A percentile compares a stretch with the other conserved stretches of the same genome.
These are phyloP conservation scores for Grallaria varia DNA, from an alignment of 2,113 vertebrate species.

Conservation along the genomic window DNA sequence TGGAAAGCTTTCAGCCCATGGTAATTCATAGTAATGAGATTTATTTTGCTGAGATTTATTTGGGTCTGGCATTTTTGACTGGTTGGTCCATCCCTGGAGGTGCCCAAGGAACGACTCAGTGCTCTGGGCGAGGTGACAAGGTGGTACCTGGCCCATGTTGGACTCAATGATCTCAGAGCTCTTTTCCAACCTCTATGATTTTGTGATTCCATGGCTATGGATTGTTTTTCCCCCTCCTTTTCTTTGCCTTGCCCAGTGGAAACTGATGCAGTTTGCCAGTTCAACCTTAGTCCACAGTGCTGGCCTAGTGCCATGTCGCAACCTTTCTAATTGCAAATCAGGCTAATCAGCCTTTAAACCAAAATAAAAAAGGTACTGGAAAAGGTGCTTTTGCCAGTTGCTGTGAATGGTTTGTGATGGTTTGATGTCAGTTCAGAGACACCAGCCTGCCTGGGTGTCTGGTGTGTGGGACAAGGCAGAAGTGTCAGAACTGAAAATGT, in stretches of 20 bases:
- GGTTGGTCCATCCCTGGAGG: background rate
- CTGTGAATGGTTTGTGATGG: background rate
- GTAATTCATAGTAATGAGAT: too few relatives aligned
- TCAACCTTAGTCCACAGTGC: background rate
- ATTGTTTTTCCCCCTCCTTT: background rate
- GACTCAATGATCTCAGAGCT: background rate
- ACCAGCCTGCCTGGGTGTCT: background rate
- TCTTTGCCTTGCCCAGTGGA: background rate
- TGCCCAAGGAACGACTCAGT: background rate
- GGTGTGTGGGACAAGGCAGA: background rate
- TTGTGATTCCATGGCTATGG: background rate
- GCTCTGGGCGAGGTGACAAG: background rate
- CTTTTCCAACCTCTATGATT: background rate
- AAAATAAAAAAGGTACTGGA: background rate
- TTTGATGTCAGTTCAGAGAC: background rate
- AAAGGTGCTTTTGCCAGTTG: background rate
- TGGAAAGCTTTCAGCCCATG: background rate
- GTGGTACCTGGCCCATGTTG: background rate
- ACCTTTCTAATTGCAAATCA: background rate
- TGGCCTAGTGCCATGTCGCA: accelerated
- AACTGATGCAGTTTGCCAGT: background rate
- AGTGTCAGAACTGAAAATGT: background rate
- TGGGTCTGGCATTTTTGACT: background rate
- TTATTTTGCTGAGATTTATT: background rate
- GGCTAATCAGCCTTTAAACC: background rate